These are phyloP conservation scores for Pseudocheirus occidentalis DNA, from an alignment of 2,797 vertebrate genomes.

Conservation along the genomic window DNA sequence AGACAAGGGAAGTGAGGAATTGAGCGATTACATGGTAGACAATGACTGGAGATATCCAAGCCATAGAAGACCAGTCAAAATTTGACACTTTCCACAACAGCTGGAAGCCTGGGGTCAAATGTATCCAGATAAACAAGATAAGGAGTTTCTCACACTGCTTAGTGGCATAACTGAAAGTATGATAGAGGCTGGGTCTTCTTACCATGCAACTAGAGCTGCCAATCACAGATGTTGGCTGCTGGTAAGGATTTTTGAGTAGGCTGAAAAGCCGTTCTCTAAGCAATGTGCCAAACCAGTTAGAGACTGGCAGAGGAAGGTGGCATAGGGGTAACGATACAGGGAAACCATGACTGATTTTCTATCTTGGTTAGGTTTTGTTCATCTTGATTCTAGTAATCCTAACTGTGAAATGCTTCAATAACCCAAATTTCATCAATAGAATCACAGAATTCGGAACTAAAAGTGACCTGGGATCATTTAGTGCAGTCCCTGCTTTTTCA, in stretches of 20 bases:
- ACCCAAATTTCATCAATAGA: background rate
- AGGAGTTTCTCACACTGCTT: background rate
- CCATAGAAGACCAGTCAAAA: background rate
- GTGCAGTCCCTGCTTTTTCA: background rate
- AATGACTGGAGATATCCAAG: background rate
- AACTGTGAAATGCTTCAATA: background rate
- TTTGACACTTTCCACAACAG: background rate
- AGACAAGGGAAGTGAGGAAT: background rate
- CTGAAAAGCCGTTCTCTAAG: background rate
- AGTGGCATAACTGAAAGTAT: background rate
- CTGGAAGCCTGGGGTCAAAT: background rate
- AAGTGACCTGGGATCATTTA: background rate
- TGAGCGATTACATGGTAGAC: background rate
- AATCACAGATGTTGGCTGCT: background rate
- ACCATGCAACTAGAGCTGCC: background rate
- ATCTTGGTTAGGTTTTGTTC: background rate
- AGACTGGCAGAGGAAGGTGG: background rate
- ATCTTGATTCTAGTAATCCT: background rate
- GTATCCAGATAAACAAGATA: background rate
- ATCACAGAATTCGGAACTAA: background rate
- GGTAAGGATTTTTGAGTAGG: background rate
- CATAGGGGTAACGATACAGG: background rate
- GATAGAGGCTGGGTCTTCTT: background rate
- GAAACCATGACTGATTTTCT: background rate
- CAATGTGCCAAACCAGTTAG: background rate